Evolutionary conservation across 2,797 vertebrate species (phyloP).

Genomic region (Fringilla coelebs): DNA sequence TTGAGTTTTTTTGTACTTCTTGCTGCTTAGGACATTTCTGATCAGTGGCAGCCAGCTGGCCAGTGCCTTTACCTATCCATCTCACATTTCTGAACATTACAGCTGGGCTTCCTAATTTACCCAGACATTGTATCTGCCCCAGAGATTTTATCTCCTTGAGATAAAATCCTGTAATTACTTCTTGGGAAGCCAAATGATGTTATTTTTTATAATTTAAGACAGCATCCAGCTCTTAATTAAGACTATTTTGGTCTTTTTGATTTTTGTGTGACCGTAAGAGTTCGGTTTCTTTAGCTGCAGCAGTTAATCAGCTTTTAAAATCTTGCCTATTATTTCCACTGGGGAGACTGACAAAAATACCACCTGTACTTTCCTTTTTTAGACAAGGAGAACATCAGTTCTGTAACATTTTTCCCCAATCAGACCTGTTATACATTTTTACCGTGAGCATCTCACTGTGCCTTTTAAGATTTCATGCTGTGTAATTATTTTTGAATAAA

Average conservation of each 20-base stretch:
- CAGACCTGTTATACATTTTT: not conserved
- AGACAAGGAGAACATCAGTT: not conserved
- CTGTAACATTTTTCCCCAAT: not conserved
- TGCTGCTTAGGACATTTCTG: not conserved
- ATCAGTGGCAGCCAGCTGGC: not conserved
- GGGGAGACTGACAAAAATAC: not conserved
- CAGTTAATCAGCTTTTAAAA: not conserved
- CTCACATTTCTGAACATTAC: not conserved
- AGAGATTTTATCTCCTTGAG: not conserved
- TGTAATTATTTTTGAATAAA: constrained; percentile 12
- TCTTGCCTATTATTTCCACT: not conserved
- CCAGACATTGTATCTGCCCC: not conserved
- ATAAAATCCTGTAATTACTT: not conserved
- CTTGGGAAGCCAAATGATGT: not conserved
- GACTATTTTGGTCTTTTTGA: not conserved
- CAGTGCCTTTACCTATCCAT: not conserved
- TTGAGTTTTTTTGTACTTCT: rapidly evolving
- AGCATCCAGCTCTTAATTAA: not conserved
- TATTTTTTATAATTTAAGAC: not conserved
- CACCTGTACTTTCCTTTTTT: not conserved
- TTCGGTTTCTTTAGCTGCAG: not conserved
- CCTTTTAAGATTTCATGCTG: not conserved
- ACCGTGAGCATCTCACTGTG: not conserved
- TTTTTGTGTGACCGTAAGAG: not conserved
- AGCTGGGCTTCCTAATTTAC: not conserved